These are phyloP conservation scores for Phengaris alcon DNA, from an alignment of 2,888 invertebrate species.

Conservation along the genomic window DNA sequence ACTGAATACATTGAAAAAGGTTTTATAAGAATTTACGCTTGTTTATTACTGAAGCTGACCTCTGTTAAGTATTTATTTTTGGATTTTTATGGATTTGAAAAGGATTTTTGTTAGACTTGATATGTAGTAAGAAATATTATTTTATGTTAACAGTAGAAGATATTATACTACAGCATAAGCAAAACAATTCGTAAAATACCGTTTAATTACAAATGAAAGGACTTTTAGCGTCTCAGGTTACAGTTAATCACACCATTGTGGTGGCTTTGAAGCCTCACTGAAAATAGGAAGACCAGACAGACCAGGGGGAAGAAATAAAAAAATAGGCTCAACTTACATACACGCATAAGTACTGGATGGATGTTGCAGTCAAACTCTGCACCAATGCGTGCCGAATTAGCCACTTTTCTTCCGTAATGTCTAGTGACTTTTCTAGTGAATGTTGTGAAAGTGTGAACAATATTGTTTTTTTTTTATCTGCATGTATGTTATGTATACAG, in stretches of 20 bases:
- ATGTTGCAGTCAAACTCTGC: slow-evolving; percentile 39
- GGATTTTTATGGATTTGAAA: not conserved
- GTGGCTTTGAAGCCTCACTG: slow-evolving; percentile 62
- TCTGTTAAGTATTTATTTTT: not conserved
- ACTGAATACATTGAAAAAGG: not conserved
- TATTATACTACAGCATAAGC: slow-evolving; percentile 3
- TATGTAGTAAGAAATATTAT: not conserved
- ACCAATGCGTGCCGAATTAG: slow-evolving; percentile 33
- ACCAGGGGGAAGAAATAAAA: slow-evolving; percentile 70
- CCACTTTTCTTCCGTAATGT: slow-evolving; percentile 14
- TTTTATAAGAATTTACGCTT: not conserved
- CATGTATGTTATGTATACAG: too few relatives aligned
- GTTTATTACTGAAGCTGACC: not conserved
- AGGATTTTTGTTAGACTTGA: not conserved
- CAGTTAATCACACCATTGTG: slow-evolving; percentile 67
- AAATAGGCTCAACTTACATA: slow-evolving; percentile 66
- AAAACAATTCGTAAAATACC: slow-evolving; percentile 5
- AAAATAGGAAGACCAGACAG: slow-evolving; percentile 70
- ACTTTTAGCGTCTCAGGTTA: slow-evolving; percentile 41
- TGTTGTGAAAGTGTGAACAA: not conserved
- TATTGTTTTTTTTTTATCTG: not conserved
- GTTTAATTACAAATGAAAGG: slow-evolving; percentile 38
- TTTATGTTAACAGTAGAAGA: not conserved
- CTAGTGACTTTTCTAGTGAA: not conserved
- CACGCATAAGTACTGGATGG: slow-evolving; percentile 64